phyloP scores from a whole-genome alignment of 2,888 invertebrate species.

The Prosopocoilus inquinatus region DNA sequence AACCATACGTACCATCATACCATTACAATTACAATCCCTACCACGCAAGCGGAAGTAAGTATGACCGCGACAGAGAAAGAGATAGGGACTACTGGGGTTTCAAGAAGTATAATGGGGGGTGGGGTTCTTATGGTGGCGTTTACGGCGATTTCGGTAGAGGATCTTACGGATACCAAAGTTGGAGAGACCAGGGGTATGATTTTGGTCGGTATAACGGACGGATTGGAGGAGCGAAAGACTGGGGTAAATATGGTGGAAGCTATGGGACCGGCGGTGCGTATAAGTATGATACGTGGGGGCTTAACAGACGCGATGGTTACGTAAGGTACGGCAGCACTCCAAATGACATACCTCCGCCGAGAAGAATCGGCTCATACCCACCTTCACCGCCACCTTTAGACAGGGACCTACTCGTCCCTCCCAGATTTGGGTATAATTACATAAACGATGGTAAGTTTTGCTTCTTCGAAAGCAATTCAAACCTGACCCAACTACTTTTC shows the following conservation, averaged over 20 bases:
- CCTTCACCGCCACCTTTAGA: too few relatives aligned
- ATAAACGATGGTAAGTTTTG: conserved; percentile 42
- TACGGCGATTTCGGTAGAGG: conserved; percentile 53
- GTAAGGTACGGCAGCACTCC: not conserved
- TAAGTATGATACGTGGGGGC: conserved; percentile 41
- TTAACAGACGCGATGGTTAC: conserved; percentile 18
- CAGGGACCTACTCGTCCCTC: not conserved
- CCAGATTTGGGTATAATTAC: conserved; percentile 29
- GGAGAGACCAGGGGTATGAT: conserved; percentile 5
- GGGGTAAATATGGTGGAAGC: conserved; percentile 46
- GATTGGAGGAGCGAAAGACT: conserved; percentile 40
- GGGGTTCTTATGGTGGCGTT: conserved; percentile 62
- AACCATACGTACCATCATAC: conserved; percentile 34
- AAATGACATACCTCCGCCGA: not conserved
- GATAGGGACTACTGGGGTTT: conserved; percentile 37
- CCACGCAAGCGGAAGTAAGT: conserved; percentile 12
- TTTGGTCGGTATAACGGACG: conserved; percentile 25
- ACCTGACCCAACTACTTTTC: conserved; percentile 21
- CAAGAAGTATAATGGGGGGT: conserved; percentile 40
- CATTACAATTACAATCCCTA: conserved; percentile 8
- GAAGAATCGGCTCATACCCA: too few relatives aligned
- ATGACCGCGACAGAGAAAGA: conserved; percentile 16
- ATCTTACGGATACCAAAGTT: not conserved
- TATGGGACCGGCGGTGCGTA: conserved; percentile 40
- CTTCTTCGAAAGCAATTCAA: too few relatives aligned